Percentiles rank a stretch among this genome's conserved stretches.
These are phyloP conservation scores for Axis porcinus DNA, from an alignment of 2,113 vertebrate genomes.

Conservation along the genomic window DNA sequence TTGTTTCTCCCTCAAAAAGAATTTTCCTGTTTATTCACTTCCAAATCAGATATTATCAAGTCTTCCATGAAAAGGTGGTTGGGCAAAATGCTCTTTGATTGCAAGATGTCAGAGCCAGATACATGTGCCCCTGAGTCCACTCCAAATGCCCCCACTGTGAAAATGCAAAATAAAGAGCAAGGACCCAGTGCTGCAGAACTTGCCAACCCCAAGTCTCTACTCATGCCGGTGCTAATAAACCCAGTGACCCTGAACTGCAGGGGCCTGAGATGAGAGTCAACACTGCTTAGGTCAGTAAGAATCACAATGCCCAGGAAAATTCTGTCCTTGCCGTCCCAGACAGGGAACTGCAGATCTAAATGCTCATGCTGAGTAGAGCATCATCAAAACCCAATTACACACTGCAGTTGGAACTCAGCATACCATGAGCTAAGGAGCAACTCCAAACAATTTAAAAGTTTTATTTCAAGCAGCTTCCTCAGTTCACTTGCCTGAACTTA, in stretches of 20 bases:
- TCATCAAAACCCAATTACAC: not conserved
- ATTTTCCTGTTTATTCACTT: not conserved
- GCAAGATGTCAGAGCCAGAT: not conserved
- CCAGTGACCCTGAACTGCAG: not conserved
- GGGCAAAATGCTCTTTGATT: not conserved
- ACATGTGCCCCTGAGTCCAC: too few species aligned
- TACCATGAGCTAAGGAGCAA: not conserved
- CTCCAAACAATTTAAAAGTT: not conserved
- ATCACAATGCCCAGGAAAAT: not conserved
- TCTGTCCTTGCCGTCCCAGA: not conserved
- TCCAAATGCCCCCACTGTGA: not conserved
- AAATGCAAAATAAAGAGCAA: not conserved
- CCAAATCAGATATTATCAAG: not conserved
- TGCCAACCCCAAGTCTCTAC: not conserved
- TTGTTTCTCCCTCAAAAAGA: not conserved
- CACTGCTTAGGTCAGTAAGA: not conserved
- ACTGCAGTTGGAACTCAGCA: not conserved
- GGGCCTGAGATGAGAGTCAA: not conserved
- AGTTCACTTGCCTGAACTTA: too few species aligned
- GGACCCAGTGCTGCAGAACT: not conserved
- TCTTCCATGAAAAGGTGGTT: not conserved
- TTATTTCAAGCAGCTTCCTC: not conserved
- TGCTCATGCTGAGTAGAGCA: not conserved
- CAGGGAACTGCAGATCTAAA: not conserved
- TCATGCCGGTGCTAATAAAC: not conserved